Base-by-base conservation (phyloP, 2,888 invertebrate genomes). In the Leptinotarsa rubiginosa region DNA sequence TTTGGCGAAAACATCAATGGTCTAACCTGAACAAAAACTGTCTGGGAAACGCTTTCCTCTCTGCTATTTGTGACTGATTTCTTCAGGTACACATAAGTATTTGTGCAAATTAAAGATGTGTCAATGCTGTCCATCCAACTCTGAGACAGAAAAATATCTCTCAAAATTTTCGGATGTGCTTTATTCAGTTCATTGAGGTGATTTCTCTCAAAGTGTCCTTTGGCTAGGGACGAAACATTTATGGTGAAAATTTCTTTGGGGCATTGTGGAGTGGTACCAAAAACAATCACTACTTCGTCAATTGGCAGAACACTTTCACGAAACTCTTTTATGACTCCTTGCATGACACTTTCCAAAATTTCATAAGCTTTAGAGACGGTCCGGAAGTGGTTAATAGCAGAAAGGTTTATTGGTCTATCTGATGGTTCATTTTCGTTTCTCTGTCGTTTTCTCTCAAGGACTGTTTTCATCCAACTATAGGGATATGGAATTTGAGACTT, bases 401-500 rank as follows among this genome's bases (percentile, higher is more conserved):
- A 83, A 65, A 85, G 81, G 78, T 85, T 84, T 31, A 66, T 66
- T 41, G 72, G 65, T 22, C 49, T 69, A 20, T 65, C 62, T 25
- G 47, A 47, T 18, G 65, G 47, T 20, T 75, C 74, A 18, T 31
- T 69, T 47, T 77, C 74, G n/a, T 47, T 59, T 59, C 70, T 65
- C 62, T 78, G 76, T 69, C 85, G 77, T 77, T 83, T 84, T 69
- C 84, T 84, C 65, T 80, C 81, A 10, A 86, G 78, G n/a, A 84
- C 78, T 20, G 73, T 81, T 78, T 84, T 84, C 52, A 87, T 73
- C 83, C 84, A 85, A 74, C 68, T 80, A 72, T 84, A 86, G 5
- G 86, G 83, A 75, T 85, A 87, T 13, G 87, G 87, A 70, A 87
- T 86, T 82, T 87, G 91, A 56, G 90, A 85, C 83, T 90, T 89